Evolutionary conservation across 2,797 vertebrate species (phyloP).

Genomic region (Yasuhikotakia modesta): DNA sequence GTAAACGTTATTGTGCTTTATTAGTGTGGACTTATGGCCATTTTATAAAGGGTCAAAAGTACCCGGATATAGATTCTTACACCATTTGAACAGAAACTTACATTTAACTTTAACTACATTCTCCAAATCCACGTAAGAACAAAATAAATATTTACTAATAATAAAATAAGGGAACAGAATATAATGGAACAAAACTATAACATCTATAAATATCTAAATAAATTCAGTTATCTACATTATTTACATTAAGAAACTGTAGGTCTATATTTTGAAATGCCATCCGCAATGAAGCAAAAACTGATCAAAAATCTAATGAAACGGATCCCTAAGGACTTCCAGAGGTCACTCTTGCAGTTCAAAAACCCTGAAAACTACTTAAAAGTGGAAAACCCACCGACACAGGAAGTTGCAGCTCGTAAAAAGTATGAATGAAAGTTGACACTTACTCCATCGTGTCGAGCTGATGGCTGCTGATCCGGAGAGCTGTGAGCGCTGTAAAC

Average conservation of each 20-base stretch:
- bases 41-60: background rate
- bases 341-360: background rate
- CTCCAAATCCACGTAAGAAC: background rate
- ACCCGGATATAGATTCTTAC: background rate
- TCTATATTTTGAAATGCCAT: background rate
- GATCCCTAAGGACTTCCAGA: background rate
- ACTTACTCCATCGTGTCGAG: conserved; percentile 66
- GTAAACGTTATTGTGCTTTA: background rate
- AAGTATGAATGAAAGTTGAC: conserved; percentile 43
- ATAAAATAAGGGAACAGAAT: too few relatives aligned
- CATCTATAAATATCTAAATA: background rate
- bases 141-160: background rate
- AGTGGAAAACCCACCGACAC: background rate
- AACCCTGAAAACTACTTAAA: conserved; percentile 26
- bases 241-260: background rate
- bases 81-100: background rate
- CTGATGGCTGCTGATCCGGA: conserved; percentile 37
- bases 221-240: background rate
- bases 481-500: conserved; percentile 57
- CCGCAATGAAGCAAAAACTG: conserved; percentile 1
- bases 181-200: background rate
- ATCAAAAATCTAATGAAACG: background rate
- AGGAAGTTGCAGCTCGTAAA: conserved; percentile 29
- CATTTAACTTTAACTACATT: background rate
- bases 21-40: background rate